phyloP scores from a whole-genome alignment of 2,888 invertebrate species.

The Sympetrum striolatum region DNA sequence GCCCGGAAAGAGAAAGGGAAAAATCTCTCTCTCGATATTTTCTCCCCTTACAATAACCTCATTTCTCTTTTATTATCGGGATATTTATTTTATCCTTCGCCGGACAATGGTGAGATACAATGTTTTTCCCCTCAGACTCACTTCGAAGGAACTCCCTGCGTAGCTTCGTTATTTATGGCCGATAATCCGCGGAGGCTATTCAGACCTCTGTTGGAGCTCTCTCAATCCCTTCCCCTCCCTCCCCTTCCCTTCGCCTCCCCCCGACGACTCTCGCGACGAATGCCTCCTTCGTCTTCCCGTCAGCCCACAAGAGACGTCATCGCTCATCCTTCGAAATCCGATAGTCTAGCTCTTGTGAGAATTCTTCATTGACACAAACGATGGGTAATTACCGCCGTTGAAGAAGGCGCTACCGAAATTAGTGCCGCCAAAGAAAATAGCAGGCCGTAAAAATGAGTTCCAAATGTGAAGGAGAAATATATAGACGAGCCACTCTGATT shows the following conservation, averaged over 20 bases:
- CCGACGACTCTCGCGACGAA: background rate
- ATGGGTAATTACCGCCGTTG: background rate
- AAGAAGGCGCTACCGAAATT: background rate
- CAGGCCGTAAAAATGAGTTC: too few species aligned
- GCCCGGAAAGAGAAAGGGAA: constrained; percentile 1
- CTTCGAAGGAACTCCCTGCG: constrained; percentile 8
- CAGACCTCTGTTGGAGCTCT: constrained; percentile 21
- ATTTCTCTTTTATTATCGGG: constrained; percentile 19
- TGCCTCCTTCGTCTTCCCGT: background rate
- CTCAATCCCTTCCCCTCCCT: background rate
- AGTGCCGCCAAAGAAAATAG: background rate
- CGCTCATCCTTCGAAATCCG: background rate
- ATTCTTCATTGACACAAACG: background rate
- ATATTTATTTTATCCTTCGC: constrained; percentile 24
- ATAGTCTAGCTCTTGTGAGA: background rate
- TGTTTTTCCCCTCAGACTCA: background rate
- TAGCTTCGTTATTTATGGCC: constrained; percentile 25
- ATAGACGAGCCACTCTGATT: too few species aligned
- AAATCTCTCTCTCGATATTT: background rate
- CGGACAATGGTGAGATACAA: constrained; percentile 12
- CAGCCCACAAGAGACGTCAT: background rate
- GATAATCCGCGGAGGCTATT: constrained; percentile 33
- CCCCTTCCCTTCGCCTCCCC: background rate
- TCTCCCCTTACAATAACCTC: background rate
- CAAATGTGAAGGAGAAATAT: too few species aligned